Evolutionary conservation across 2,797 vertebrate genomes (phyloP), one percentile per base, ranked within the genome.

Genomic region (Argya squamiceps): DNA sequence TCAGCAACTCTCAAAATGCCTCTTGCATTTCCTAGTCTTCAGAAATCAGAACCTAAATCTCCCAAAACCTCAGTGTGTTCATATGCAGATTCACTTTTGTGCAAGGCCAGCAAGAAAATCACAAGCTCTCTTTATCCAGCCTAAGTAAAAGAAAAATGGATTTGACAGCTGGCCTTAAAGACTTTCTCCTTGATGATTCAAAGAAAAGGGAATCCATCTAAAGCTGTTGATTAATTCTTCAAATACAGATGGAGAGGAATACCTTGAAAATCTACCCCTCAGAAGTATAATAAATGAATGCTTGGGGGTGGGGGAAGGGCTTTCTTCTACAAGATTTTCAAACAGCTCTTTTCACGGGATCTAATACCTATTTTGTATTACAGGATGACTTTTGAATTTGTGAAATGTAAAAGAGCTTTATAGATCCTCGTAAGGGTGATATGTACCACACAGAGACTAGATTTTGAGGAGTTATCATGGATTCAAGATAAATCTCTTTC

Each of bases 131-230:
- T 93, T 92, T 88, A 92, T 79, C 49, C 58, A 91, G 71, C 47
- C 49, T 56, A 46, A 84, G 47, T 5, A 12, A 92, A 94, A 92
- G 71, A 82, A 83, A 96, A 93, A 93, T 49, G 30, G 69, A 74
- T 93, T 94, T 95, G 87, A 95, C 93, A 96, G 75, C 89, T 95
- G 89, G 89, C 71, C 78, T 89, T 91, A 91, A 93, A 92, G 41
- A 53, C 60, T 85, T 93, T 91, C 75, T 91, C 52, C 87, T 77
- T 92, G 68, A 82, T 85, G 68, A 95, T 76, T 71, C 49, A 77
- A 74, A 95, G 71, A 92, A 95, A 94, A 94, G 60, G 22, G 60
- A 92, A 94, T 91, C 64, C 79, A 88, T 91, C 56, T 91, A 88
- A 95, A 92, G 76, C 84, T 74, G 75, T 53, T 91, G 91, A 92